phyloP scores from a whole-genome alignment of 2,113 vertebrate genomes.

The Thryonomys swinderianus region DNA sequence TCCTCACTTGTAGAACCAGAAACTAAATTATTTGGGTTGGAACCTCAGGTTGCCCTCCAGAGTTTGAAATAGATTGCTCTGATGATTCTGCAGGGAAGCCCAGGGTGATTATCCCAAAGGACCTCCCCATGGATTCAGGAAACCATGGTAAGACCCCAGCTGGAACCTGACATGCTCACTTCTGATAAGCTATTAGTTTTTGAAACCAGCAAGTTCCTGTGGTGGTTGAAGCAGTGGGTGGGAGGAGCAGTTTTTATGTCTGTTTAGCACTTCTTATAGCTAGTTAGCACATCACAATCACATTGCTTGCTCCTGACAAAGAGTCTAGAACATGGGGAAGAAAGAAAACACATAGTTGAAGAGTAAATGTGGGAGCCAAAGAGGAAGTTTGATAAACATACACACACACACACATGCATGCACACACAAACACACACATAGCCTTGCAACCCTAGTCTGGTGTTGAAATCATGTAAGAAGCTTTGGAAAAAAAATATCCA shows the following conservation, averaged over 20 bases:
- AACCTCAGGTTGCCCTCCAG: conserved; percentile 52
- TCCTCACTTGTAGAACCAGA: conserved; percentile 58
- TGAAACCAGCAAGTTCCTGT: background rate
- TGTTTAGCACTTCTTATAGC: background rate
- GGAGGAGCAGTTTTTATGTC: background rate
- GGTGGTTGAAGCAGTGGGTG: background rate
- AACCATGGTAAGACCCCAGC: background rate
- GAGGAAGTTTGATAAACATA: background rate
- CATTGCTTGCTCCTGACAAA: background rate
- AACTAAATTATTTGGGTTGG: conserved; percentile 73
- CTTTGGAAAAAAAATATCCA: background rate
- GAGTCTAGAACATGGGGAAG: background rate
- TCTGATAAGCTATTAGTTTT: conserved; percentile 39
- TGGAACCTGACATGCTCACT: conserved; percentile 44
- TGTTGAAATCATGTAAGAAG: background rate
- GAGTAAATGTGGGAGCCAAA: background rate
- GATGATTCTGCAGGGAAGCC: conserved; percentile 28
- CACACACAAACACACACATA: background rate
- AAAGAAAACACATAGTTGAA: background rate
- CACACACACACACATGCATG: no score
- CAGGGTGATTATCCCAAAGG: conserved; percentile 22
- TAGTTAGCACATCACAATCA: background rate
- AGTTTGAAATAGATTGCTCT: conserved; percentile 70
- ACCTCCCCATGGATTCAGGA: background rate
- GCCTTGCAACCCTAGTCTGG: background rate